Evolutionary conservation across 2,113 vertebrate species (phyloP), one percentile per base, ranked within the genome.

Genomic region (Irena cyanogastra): DNA sequence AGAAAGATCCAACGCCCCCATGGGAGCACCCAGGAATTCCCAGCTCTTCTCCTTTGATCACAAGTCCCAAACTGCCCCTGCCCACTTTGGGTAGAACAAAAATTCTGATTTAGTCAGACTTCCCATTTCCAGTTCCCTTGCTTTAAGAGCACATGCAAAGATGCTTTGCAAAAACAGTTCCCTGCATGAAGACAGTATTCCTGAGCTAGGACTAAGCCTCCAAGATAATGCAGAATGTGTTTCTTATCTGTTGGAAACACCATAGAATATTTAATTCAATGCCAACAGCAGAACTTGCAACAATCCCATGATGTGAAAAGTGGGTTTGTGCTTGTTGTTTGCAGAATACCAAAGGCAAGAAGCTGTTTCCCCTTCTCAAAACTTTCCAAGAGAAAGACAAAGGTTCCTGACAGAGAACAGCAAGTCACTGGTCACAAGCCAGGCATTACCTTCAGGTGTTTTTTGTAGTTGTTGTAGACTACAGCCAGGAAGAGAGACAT

Each of bases 401-500:
- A 27, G 39, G n/a, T 11, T 63, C 52, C 79, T 59, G 19, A 44
- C 5, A 66, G 1, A 57, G 11, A 76, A 33, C 26, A 68, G 45
- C 30, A 72, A 63, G 15, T 20, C 63, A 22, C 9, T 3, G 1
- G 31, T 28, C 41, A 49, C 45, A 27, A 70, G 27, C 4, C 45
- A 63, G 20, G 35, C 5, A 3, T 89, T 96, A 99, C 99, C 98
- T 99, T 99, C 60, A 99, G 97, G 90, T 99, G 98, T 59, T 99
- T 99, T 64, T 98, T 99, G 97, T 99, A 99, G 96, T 99, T 99
- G 97, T 99, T 99, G 98, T 99, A 99, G 54, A 99, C 98, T 23
- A 99, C 99, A 5, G 99, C 99, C 94, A 99, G 94, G 97, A 99
- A 99, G 81, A 99, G 98, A 0, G 99, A 99, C 99, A 99, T 99